phyloP scores from a whole-genome alignment of 2,113 vertebrate genomes.

The Tragelaphus imberbis region DNA sequence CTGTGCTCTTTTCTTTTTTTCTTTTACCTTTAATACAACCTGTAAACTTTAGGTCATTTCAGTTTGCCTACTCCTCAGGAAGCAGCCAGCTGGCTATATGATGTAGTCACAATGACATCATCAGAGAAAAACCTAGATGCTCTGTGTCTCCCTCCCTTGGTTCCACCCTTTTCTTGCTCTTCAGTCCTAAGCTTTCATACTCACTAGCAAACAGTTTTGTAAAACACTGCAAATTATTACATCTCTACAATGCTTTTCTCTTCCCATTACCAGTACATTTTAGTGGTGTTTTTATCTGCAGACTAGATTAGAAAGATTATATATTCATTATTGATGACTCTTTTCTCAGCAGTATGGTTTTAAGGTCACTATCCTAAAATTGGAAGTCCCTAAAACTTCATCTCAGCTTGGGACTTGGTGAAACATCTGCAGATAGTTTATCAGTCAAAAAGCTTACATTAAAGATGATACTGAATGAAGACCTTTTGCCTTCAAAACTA shows the following conservation, averaged over 20 bases:
- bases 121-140: not conserved
- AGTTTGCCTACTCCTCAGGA: not conserved
- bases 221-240: not conserved
- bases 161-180: not conserved
- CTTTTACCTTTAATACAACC: not conserved
- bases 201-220: not conserved
- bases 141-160: not conserved
- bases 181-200: not conserved
- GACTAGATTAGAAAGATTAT: not conserved
- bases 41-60: not conserved
- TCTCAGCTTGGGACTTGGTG: not conserved
- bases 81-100: not conserved
- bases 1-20: not conserved
- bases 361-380: not conserved
- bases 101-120: not conserved
- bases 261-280: not conserved
- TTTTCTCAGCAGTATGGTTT: not conserved
- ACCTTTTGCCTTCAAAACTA: not conserved
- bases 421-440: not conserved
- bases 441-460: not conserved
- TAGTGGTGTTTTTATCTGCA: not conserved
- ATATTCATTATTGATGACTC: not conserved
- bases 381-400: not conserved
- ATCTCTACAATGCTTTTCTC: not conserved
- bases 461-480: not conserved